Base-by-base conservation (phyloP, 2,888 invertebrate species). In the Platyscelio sp. region DNA sequence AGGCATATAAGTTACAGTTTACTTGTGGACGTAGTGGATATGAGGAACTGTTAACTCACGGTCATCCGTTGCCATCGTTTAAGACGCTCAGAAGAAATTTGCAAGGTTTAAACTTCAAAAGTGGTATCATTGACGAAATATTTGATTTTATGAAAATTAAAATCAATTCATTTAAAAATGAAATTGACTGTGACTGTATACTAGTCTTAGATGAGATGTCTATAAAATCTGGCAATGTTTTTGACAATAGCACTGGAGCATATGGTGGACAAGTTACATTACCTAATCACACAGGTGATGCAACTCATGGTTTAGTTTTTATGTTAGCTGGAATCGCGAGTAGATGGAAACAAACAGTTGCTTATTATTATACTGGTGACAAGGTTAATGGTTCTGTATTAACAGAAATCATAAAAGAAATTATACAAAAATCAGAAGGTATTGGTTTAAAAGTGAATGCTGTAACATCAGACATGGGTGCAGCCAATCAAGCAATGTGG, bases 291-390 rank as follows among this genome's bases (percentile, higher is more conserved):
- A n/a, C 13, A 15, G 43, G 43, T 43, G n/a, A 11, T 43, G 89
- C 90, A 9, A 87, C 83, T 26, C 89, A 90, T 86, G 89, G 79
- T n/a, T 71, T 90, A 43, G 89, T 90, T 38, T 86, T 90, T 54
- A 88, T 91, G 87, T 51, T 91, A 33, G 89, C 76, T 26, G 91
- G 90, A 27, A 78, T 90, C 9, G 81, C 65, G 9, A 78, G 76
- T 26, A 46, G 89, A n/a, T 91, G 90, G 90, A 91, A 91, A 54
- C 90, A 91, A 67, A 74, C 76, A 13, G 87, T 91, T 9, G 90
- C 87, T 6, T 90, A 89, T 83, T 88, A 89, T 82, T 90, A 87
- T 71, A 89, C 90, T 56, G 75, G 84, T 3, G 76, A 87, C 38
- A 87, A 86, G n/a, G 82, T 89, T n/a, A 72, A 87, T 51, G 90